phyloP scores from a whole-genome alignment of 1,140 invertebrate genomes.

The Musca domestica region DNA sequence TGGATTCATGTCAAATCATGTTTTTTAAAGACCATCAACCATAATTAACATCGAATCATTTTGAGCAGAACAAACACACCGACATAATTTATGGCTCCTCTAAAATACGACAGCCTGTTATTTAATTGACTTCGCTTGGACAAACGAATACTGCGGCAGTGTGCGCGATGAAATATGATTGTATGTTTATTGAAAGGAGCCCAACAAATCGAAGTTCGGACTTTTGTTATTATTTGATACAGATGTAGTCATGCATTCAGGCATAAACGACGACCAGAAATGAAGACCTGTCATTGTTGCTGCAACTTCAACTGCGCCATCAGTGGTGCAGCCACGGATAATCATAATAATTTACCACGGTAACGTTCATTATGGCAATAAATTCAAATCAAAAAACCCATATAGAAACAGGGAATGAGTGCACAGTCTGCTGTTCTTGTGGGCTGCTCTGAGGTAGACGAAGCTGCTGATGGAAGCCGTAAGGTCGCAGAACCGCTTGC shows the following conservation, averaged over 20 bases:
- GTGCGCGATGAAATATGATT: neutral
- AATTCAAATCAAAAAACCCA: conserved; percentile 28
- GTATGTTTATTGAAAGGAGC: neutral
- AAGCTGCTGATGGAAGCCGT: too few relatives aligned
- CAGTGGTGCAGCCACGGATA: neutral
- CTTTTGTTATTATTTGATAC: neutral
- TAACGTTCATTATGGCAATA: conserved; percentile 26
- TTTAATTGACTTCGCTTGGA: conserved; percentile 5
- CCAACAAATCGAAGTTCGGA: neutral
- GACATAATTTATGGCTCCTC: too few relatives aligned
- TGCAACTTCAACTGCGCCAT: neutral
- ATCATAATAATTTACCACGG: conserved; percentile 27
- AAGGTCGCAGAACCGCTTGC: too few relatives aligned
- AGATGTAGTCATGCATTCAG: neutral
- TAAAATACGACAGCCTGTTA: conserved; percentile 9
- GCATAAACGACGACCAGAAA: neutral
- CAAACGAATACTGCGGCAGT: neutral
- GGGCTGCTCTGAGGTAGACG: too few relatives aligned
- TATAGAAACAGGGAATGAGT: conserved; percentile 19
- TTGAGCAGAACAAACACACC: too few relatives aligned
- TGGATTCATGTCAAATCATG: neutral
- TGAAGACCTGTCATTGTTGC: neutral
- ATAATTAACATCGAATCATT: neutral
- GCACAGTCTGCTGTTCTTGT: neutral
- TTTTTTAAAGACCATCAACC: neutral